Base-by-base conservation (phyloP, 2,888 invertebrate species). In the Bellardia pandia region DNA sequence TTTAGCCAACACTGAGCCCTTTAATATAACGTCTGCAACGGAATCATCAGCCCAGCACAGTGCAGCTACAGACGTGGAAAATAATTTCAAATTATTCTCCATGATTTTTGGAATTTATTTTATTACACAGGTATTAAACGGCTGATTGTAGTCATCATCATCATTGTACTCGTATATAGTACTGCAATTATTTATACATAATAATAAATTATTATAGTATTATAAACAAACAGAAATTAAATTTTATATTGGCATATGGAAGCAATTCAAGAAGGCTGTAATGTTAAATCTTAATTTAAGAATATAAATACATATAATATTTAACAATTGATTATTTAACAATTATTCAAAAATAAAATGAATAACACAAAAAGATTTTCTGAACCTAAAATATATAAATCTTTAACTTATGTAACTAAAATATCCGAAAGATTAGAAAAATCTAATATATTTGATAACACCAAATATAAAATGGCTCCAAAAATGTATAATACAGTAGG, bases 221-320 rank as follows among this genome's bases (percentile, higher is more conserved):
- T 66, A 66, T 23, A 8, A 9, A 66, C 30, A 42, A 45, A 66
- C n/a, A 45, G 11, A 8, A 23, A 45, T 45, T 45, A 30, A 66
- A 66, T 30, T 33, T 60, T 37, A 66, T 45, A 23, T 66, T 66
- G 14, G 23, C 45, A 23, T n/a, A 14, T 60, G 13, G 7, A 37
- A 33, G 14, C 7, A 60, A 60, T 0, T 14, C 30, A 45, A 14
- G 14, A 66, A 66, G 66, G 66, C 66, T 66, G 66, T 45, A 30
- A 45, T 45, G 45, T 66, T 66, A 13, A 16, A n/a, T 64, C 16
- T 64, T 64, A 64, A 16, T 66, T 45, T 66, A 66, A 45, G 16
- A 23, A 66, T 42, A 7, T 45, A 66, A 66, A 66, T 66, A 66
- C n/a, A n/a, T n/a, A n/a, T n/a, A n/a, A n/a, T n/a, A n/a, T n/a